Evolutionary conservation across 2,113 vertebrate genomes (phyloP).

Genomic region (Paradoxurus hermaphroditus): DNA sequence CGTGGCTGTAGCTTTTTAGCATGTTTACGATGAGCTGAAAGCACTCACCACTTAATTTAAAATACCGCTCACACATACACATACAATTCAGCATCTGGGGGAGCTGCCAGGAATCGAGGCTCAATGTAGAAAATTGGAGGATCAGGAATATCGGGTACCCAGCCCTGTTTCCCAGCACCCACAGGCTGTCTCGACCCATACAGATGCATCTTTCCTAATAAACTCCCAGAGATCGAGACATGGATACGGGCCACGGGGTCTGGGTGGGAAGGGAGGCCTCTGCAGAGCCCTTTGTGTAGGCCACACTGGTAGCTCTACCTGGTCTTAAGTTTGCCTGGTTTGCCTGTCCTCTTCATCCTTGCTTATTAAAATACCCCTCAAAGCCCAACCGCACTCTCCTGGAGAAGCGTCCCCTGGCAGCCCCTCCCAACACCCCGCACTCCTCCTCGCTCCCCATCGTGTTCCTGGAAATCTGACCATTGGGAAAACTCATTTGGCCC

Average conservation of each 20-base stretch:
- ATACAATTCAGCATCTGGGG: constrained; percentile 71
- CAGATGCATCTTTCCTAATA: not conserved
- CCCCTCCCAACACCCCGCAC: not conserved
- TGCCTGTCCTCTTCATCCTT: not conserved
- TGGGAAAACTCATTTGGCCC: constrained; percentile 44
- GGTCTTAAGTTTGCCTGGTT: not conserved
- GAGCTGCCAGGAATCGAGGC: constrained; percentile 71
- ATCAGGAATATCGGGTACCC: constrained; percentile 57
- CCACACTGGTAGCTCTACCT: not conserved
- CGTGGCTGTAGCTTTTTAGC: constrained; percentile 72
- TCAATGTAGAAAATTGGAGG: constrained; percentile 71
- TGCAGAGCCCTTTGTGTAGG: not conserved
- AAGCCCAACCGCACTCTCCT: not conserved
- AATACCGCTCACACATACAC: constrained; percentile 74
- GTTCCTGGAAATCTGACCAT: constrained; percentile 53
- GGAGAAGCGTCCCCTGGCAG: not conserved
- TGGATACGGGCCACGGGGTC: not conserved
- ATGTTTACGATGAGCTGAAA: constrained; percentile 80
- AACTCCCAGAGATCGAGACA: constrained; percentile 8
- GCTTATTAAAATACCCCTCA: not conserved
- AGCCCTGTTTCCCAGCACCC: constrained; percentile 21
- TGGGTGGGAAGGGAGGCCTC: not conserved
- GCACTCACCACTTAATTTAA: constrained; percentile 75
- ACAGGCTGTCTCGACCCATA: not conserved
- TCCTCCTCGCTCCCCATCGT: not conserved